These are phyloP conservation scores for Drepanosiphum platanoidis DNA, from an alignment of 2,888 invertebrate species.

Conservation along the genomic window DNA sequence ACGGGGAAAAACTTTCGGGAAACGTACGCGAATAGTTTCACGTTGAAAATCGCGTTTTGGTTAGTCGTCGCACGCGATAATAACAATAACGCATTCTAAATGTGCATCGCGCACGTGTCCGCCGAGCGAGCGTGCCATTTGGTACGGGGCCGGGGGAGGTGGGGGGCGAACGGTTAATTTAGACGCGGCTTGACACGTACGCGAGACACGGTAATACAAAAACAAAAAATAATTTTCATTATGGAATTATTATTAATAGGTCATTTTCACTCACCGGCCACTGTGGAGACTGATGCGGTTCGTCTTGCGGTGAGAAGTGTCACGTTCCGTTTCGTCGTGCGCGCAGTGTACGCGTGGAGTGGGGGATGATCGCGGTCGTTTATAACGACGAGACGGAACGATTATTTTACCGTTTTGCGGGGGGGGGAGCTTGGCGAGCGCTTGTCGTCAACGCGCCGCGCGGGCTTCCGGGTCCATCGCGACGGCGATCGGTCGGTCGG, in stretches of 20 bases:
- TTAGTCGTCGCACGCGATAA: no score
- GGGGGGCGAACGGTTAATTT: background rate
- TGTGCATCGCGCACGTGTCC: no score
- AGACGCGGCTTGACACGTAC: background rate
- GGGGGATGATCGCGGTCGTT: background rate
- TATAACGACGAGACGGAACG: background rate
- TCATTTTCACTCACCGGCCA: constrained; percentile 60
- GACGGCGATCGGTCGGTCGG: no score
- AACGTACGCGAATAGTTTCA: background rate
- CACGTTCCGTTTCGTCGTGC: background rate
- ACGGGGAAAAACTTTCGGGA: background rate
- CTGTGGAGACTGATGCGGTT: constrained; percentile 55
- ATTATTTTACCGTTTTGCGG: background rate
- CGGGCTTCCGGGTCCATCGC: background rate
- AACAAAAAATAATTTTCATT: no score
- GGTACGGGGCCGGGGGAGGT: no score
- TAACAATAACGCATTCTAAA: no score
- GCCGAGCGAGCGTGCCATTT: no score
- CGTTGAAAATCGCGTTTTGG: no score
- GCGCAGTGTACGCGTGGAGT: background rate
- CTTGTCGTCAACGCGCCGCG: no score
- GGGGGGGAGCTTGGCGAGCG: background rate
- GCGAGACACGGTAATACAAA: no score
- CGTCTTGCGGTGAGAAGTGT: constrained; percentile 49
- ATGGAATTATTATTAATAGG: background rate